Evolutionary conservation across 2,113 vertebrate genomes (phyloP).

Genomic region (Varanus salvator): DNA sequence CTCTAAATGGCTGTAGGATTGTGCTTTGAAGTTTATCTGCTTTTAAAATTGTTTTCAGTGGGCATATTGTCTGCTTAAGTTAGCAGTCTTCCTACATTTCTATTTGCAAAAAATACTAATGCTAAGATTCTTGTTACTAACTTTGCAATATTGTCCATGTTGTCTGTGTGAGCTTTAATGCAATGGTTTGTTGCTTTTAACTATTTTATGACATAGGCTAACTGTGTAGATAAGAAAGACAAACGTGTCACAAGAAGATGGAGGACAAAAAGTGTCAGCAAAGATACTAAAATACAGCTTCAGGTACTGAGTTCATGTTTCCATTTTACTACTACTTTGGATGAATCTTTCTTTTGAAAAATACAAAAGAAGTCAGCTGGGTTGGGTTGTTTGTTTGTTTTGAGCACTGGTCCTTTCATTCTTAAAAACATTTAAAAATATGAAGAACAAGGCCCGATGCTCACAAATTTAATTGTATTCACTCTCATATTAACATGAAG

Average conservation of each 20-base stretch:
- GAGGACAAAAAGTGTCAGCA: conserved; percentile 99
- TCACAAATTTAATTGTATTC: conserved; percentile 37
- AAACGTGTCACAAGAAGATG: conserved; percentile 98
- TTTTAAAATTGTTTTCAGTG: conserved; percentile 4
- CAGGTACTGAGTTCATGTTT: conserved; percentile 86
- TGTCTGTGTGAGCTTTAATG: conserved; percentile 81
- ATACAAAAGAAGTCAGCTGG: background rate
- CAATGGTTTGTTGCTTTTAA: conserved; percentile 81
- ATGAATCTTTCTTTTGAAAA: conserved; percentile 32
- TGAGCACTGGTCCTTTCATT: background rate
- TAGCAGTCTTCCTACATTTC: background rate
- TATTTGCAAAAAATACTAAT: conserved; percentile 46
- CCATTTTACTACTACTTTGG: conserved; percentile 42
- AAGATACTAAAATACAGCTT: conserved; percentile 99
- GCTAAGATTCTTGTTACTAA: conserved; percentile 70
- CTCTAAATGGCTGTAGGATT: background rate
- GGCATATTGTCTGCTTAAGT: background rate
- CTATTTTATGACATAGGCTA: conserved; percentile 91
- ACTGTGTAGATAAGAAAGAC: conserved; percentile 99
- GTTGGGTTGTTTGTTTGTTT: background rate
- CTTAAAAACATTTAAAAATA: conserved; percentile 8
- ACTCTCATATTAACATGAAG: conserved; percentile 25
- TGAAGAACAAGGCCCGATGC: conserved; percentile 31
- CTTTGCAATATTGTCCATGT: conserved; percentile 62
- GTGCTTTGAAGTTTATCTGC: background rate